Evolutionary conservation across 2,888 invertebrate genomes (phyloP).

Genomic region (Imbricaverruca yamaguchii): DNA sequence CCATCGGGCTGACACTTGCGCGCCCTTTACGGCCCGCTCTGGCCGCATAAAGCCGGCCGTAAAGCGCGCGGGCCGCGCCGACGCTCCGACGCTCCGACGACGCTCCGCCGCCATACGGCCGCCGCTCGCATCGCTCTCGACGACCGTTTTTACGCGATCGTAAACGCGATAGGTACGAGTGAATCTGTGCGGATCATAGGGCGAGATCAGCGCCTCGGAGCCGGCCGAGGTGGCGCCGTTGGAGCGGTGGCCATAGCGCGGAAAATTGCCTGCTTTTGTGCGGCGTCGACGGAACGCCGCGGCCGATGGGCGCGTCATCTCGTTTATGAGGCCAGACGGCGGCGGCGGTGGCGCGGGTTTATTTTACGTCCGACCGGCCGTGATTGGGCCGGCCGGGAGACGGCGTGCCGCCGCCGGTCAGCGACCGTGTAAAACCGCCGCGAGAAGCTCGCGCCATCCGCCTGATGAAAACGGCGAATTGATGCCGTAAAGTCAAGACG

Average conservation of each 20-base stretch:
- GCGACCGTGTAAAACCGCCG: constrained; percentile 3
- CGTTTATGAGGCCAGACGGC: not conserved
- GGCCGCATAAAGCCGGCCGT: not conserved
- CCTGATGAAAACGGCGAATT: constrained; percentile 16
- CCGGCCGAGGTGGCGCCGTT: not conserved
- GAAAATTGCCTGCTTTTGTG: not conserved
- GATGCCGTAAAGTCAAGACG: constrained; percentile 19
- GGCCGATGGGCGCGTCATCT: not conserved
- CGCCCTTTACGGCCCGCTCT: not conserved
- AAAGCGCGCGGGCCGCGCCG: not conserved
- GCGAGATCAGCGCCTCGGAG: not conserved
- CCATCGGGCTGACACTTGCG: not conserved
- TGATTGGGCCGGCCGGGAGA: not conserved
- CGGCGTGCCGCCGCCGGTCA: not conserved
- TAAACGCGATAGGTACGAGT: not conserved
- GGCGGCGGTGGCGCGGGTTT: not conserved
- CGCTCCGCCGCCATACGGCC: not conserved
- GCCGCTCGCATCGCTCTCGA: not conserved
- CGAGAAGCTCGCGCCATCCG: not conserved
- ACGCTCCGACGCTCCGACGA: too few relatives aligned
- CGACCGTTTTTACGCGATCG: not conserved
- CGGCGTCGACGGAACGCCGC: not conserved
- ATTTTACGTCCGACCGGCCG: not conserved
- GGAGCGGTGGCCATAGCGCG: not conserved
- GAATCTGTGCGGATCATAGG: not conserved